phyloP scores from a whole-genome alignment of 2,888 invertebrate species.

The Patella ulyssiponensis region DNA sequence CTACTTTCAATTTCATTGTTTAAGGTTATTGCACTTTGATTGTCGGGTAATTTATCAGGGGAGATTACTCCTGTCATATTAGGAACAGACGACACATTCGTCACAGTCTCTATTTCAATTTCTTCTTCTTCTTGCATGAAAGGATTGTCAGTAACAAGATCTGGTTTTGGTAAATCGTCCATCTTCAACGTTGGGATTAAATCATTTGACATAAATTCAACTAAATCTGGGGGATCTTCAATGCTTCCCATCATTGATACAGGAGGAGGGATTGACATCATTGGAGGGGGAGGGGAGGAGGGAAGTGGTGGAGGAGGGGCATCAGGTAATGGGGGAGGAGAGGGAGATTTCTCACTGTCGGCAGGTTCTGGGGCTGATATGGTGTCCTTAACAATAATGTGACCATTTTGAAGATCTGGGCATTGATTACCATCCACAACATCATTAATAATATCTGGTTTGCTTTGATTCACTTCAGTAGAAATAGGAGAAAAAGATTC shows the following conservation, averaged over 20 bases:
- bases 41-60: background rate
- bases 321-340: constrained; percentile 8
- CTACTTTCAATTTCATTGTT: constrained; percentile 11
- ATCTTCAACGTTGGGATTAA: background rate
- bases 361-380: constrained; percentile 19
- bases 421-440: constrained; percentile 18
- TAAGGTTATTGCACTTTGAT: background rate
- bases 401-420: constrained; percentile 17
- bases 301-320: constrained; percentile 14
- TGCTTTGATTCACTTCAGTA: background rate
- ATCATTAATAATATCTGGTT: background rate
- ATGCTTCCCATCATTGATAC: background rate
- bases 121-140: background rate
- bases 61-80: background rate
- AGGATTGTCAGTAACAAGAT: background rate
- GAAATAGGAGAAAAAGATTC: constrained; percentile 6
- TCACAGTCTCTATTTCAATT: background rate
- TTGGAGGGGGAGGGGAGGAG: constrained; percentile 21
- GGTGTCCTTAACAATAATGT: constrained; percentile 11
- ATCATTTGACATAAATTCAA: constrained; percentile 3
- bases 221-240: constrained; percentile 11
- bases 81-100: background rate
- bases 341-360: background rate
- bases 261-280: background rate
- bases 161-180: background rate